phyloP scores from a whole-genome alignment of 2,888 invertebrate genomes.

The Phania funesta region DNA sequence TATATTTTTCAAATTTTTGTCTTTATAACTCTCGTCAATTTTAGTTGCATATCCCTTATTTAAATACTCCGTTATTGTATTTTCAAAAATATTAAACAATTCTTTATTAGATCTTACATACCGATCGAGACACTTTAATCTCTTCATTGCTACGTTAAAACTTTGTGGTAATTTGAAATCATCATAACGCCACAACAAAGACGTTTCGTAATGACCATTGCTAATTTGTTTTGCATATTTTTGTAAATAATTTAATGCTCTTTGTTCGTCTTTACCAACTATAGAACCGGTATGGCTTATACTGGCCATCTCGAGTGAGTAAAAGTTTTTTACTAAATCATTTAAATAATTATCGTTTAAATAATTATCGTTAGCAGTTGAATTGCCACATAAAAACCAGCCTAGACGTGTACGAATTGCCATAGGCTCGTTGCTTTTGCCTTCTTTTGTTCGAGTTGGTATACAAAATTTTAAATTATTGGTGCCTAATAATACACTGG shows the following conservation, averaged over 20 bases:
- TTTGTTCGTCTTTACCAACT: conserved; percentile 34
- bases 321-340: conserved; percentile 2
- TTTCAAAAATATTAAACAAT: conserved; percentile 7
- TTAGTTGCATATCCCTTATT: conserved; percentile 20
- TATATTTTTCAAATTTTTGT: conserved; percentile 21
- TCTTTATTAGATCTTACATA: neutral
- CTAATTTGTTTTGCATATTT: conserved; percentile 23
- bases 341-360: neutral
- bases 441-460: neutral
- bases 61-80: conserved; percentile 25
- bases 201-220: conserved; percentile 33
- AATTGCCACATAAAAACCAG: neutral
- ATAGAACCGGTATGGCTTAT: neutral
- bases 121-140: conserved; percentile 25
- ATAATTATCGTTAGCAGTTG: neutral
- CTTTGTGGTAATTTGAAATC: conserved; percentile 13
- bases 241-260: conserved; percentile 19
- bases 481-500: neutral
- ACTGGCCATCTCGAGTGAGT: conserved; percentile 4
- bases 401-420: neutral
- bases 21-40: neutral
- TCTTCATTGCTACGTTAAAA: conserved; percentile 36
- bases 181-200: conserved; percentile 35
- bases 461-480: neutral
- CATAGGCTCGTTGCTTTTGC: neutral